A percentile compares a stretch with the other conserved stretches of the same genome.
These are phyloP conservation scores for Haliclystus octoradiatus DNA, from an alignment of 30 jellyfish, hydroid and myxozoan species.

Conservation along the genomic window DNA sequence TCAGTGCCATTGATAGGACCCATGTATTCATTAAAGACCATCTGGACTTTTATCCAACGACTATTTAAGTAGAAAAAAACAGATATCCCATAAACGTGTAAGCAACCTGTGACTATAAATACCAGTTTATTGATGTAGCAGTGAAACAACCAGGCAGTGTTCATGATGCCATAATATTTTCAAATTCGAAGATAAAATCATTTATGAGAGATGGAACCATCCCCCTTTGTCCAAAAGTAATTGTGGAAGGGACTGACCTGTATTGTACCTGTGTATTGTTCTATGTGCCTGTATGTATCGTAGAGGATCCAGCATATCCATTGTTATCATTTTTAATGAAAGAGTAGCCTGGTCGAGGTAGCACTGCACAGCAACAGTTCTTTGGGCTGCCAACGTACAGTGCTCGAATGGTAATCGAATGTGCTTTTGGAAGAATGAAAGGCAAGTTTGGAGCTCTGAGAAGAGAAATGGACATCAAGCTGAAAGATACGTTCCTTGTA, in stretches of 20 bases:
- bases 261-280: too few species aligned
- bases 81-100: slow-evolving; percentile 20
- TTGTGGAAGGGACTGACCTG: slow-evolving; percentile 40
- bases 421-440: slow-evolving; percentile 50
- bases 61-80: too few species aligned
- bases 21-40: slow-evolving; percentile 23
- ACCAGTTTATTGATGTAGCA: slow-evolving; percentile 20
- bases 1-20: slow-evolving; percentile 39
- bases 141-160: slow-evolving; percentile 54
- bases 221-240: slow-evolving; percentile 12
- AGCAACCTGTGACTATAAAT: slow-evolving; percentile 19
- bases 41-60: too few species aligned
- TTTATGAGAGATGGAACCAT: slow-evolving; percentile 5
- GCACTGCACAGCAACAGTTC: slow-evolving; percentile 19
- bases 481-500: slow-evolving; percentile 24
- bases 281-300: slow-evolving; percentile 27
- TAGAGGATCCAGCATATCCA: slow-evolving; percentile 72
- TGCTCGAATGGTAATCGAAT: slow-evolving; percentile 42
- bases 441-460: slow-evolving; percentile 33
- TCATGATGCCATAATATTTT: slow-evolving; percentile 32
- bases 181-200: slow-evolving; percentile 17
- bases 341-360: slow-evolving; percentile 32
- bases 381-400: slow-evolving; percentile 30
- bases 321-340: slow-evolving; percentile 45
- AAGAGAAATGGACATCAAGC: slow-evolving; percentile 31